Conservation (phyloP, 2,113 vertebrate species). For the Trogon melanurus region DNA sequence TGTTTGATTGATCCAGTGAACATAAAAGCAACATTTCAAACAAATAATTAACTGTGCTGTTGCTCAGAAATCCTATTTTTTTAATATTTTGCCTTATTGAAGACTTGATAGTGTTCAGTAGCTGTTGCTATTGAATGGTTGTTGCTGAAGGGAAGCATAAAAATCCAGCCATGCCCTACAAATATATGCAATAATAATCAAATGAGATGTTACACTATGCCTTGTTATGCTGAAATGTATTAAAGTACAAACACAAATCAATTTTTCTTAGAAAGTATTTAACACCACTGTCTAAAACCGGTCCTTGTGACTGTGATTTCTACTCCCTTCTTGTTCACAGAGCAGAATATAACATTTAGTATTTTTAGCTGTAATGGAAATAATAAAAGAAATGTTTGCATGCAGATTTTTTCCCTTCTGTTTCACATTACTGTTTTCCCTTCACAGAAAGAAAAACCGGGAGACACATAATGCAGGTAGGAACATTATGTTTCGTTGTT, state of each 20-base stretch:
- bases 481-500: conserved; percentile 1
- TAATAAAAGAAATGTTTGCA: neutral
- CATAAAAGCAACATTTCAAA: neutral
- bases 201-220: neutral
- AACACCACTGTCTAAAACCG: neutral
- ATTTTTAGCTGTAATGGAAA: neutral
- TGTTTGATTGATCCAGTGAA: neutral
- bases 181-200: neutral
- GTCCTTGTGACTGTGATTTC: neutral
- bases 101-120: neutral
- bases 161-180: neutral
- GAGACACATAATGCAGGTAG: conserved; percentile 98
- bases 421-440: conserved; percentile 23
- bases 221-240: neutral
- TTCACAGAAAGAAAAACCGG: conserved; percentile 96
- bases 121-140: neutral
- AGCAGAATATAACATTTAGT: neutral
- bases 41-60: neutral
- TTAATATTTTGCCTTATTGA: neutral
- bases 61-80: neutral
- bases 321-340: neutral
- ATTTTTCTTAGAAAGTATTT: neutral
- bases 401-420: neutral
- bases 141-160: neutral
- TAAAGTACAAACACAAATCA: neutral